phyloP scores from a whole-genome alignment of 2,113 vertebrate genomes.

The Coptodon rendalli region DNA sequence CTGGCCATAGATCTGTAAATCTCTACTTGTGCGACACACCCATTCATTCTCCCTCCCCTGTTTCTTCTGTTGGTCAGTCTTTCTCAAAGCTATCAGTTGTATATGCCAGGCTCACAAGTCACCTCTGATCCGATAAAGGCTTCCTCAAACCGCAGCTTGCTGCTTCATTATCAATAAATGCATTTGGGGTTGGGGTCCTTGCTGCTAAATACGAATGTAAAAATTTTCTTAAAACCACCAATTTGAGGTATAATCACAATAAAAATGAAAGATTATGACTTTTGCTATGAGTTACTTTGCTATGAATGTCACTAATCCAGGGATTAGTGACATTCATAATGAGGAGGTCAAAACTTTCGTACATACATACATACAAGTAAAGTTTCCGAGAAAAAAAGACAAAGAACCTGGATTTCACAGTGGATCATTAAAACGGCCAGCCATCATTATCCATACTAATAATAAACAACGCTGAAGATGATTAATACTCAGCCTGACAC shows the following conservation, averaged over 20 bases:
- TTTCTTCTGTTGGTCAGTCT: background rate
- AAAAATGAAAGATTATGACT: background rate
- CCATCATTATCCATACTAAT: background rate
- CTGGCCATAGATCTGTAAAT: background rate
- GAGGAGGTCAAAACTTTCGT: background rate
- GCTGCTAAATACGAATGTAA: background rate
- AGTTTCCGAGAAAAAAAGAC: background rate
- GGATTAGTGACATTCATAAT: background rate
- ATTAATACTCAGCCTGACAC: background rate
- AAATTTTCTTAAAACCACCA: background rate
- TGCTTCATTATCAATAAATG: background rate
- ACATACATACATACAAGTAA: background rate
- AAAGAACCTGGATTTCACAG: background rate
- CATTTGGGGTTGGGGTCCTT: background rate
- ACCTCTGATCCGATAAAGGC: background rate
- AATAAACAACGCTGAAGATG: background rate
- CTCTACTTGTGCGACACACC: background rate
- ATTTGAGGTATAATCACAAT: background rate
- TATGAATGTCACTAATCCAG: background rate
- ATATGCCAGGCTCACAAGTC: background rate
- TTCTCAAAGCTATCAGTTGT: background rate
- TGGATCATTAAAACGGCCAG: background rate
- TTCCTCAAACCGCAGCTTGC: background rate
- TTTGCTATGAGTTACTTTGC: background rate
- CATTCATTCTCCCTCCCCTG: background rate